Evolutionary conservation across 2,113 vertebrate genomes (phyloP).

Genomic region (Rattus rattus): DNA sequence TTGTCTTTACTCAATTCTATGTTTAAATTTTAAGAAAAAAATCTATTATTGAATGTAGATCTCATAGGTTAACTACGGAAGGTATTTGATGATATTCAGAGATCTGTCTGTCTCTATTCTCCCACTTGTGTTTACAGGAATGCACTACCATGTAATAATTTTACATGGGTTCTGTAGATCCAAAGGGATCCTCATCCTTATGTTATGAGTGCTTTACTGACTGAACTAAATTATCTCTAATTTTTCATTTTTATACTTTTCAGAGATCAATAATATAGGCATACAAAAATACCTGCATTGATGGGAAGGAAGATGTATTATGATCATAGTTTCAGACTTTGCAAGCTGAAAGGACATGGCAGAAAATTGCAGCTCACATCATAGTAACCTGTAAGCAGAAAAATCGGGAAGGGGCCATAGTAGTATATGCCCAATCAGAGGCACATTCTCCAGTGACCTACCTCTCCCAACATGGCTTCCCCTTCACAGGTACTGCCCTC

Average conservation of each 20-base stretch:
- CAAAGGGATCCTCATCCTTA: not conserved
- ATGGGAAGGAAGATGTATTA: not conserved
- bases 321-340: not conserved
- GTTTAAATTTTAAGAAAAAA: not conserved
- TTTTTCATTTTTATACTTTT: not conserved
- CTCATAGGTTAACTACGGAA: not conserved
- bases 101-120: not conserved
- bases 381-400: too few species aligned
- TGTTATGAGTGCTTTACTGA: not conserved
- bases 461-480: not conserved
- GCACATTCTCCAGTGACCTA: not conserved
- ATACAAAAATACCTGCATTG: not conserved
- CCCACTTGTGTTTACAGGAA: not conserved
- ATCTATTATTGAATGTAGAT: not conserved
- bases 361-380: not conserved
- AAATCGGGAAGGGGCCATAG: too few species aligned
- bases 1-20: not conserved
- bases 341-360: not conserved
- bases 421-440: not conserved
- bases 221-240: not conserved
- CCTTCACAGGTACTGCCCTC: not conserved
- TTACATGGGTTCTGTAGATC: not conserved
- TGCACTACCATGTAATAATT: too few species aligned
- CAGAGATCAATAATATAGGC: not conserved
- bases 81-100: too few species aligned